Evolutionary conservation across 2,113 vertebrate species (phyloP), one percentile per base, ranked within the genome.

Genomic region (Zapornia atra): DNA sequence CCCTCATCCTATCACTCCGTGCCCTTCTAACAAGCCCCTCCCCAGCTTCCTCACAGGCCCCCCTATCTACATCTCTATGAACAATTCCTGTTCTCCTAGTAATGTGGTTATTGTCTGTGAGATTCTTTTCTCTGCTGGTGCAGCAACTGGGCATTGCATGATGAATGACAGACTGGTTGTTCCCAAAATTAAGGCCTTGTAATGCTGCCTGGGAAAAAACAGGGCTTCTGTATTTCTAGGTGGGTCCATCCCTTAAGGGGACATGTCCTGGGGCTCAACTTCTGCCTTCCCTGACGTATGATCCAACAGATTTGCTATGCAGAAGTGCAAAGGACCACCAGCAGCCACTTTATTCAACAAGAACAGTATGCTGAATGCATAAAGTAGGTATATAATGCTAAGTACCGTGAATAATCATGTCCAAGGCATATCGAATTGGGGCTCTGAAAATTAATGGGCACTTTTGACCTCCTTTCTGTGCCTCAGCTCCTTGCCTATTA

Each of bases 401-500:
- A 96, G 40, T 61, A 61, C 94, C 63, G 2, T 36, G 87, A 82
- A 87, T 87, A 96, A 96, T 90, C 53, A 11, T 12, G 63, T 12
- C 82, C 54, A 24, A 85, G 84, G 91, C 87, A 50, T 73, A 76
- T 38, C 54, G 10, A 90, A 94, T 91, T 0, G 0, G 44, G 44
- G 17, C 57, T 91, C 70, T 87, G 53, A 70, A 85, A 96, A 92
- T 89, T 87, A 79, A 76, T 63, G 70, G 86, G 81, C 70, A 93
- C 90, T 94, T 97, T 63, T 91, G 93, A 89, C 82, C 84, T 89
- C 61, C 8, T 61, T 88, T 88, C 69, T 86, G 42, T 94, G 86
- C 44, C 91, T 92, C 28, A 34, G 76, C 76, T 86, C 36, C 63
- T 88, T 50, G 31, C n/a, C 50, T 42, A 7, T 57, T 28, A 91